phyloP scores from a whole-genome alignment of 1,140 invertebrate species.

The Harpegnathos saltator region DNA sequence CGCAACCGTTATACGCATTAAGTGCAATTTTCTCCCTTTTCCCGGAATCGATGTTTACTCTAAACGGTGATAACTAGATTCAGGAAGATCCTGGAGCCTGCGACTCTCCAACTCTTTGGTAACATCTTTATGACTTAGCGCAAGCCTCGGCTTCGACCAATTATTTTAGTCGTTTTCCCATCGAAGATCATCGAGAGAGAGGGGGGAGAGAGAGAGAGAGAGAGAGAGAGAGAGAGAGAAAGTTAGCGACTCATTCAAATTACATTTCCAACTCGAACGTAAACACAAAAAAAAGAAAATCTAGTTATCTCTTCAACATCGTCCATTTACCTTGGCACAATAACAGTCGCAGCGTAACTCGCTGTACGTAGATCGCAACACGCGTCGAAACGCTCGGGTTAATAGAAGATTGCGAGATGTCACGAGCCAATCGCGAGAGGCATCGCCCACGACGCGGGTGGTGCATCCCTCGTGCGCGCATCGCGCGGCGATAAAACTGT shows the following conservation, averaged over 20 bases:
- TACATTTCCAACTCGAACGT: background rate
- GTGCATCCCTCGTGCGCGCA: background rate
- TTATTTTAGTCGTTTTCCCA: no score
- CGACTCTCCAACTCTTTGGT: no score
- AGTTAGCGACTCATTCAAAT: background rate
- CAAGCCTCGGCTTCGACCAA: no score
- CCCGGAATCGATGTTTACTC: background rate
- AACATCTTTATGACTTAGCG: no score
- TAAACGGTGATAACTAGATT: background rate
- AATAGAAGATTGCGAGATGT: conserved; percentile 16
- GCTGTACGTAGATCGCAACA: background rate
- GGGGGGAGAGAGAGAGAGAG: background rate
- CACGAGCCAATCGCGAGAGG: background rate
- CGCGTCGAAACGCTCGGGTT: conserved; percentile 1
- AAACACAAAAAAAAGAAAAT: background rate
- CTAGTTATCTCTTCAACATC: background rate
- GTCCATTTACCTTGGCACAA: background rate
- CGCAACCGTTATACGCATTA: background rate
- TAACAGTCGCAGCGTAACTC: background rate
- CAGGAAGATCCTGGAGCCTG: no score
- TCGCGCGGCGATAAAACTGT: conserved; percentile 5
- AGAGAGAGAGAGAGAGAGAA: background rate
- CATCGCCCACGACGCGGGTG: no score
- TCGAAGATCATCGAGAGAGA: background rate
- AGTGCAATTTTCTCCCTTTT: background rate